Percentiles rank a stretch among this genome's conserved stretches.
Conservation (phyloP, 2,888 invertebrate genomes). For the Schizotus pectinicornis region DNA sequence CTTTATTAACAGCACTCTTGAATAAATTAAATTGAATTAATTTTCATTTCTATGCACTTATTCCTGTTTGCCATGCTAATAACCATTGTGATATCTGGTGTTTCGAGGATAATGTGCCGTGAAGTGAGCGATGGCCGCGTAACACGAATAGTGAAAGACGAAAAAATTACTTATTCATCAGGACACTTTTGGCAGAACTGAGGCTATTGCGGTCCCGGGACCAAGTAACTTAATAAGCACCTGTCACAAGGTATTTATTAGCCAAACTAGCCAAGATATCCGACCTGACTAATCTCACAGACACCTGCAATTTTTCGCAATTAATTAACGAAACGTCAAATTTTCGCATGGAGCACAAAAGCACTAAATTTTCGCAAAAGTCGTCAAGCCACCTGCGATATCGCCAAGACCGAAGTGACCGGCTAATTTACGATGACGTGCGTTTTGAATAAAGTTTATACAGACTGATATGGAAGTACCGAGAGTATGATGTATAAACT, state of each 20-base stretch:
- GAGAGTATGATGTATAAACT: conserved; percentile 22
- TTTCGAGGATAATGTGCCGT: too few species aligned
- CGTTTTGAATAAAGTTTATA: too few species aligned
- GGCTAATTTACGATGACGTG: too few species aligned
- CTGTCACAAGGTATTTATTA: conserved; percentile 40
- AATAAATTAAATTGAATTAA: too few species aligned
- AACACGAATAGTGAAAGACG: too few species aligned
- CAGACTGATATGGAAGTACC: not conserved
- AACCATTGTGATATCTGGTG: too few species aligned
- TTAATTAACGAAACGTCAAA: conserved; percentile 36
- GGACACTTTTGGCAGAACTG: too few species aligned
- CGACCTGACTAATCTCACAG: conserved; percentile 38
- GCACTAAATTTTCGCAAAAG: conserved; percentile 9
- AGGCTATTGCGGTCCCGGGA: not conserved
- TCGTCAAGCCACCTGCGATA: conserved; percentile 12
- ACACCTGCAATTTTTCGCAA: conserved; percentile 43
- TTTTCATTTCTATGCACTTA: too few species aligned
- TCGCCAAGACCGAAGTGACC: conserved; percentile 4
- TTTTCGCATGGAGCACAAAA: conserved; percentile 9
- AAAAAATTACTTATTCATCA: too few species aligned
- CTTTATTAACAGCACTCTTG: too few species aligned
- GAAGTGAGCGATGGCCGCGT: too few species aligned
- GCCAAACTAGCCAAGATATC: conserved; percentile 23
- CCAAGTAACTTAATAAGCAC: conserved; percentile 36
- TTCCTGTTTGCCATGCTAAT: too few species aligned